These are phyloP conservation scores for Trichacis sp. DNA, from an alignment of 2,888 invertebrate species.

Conservation along the genomic window DNA sequence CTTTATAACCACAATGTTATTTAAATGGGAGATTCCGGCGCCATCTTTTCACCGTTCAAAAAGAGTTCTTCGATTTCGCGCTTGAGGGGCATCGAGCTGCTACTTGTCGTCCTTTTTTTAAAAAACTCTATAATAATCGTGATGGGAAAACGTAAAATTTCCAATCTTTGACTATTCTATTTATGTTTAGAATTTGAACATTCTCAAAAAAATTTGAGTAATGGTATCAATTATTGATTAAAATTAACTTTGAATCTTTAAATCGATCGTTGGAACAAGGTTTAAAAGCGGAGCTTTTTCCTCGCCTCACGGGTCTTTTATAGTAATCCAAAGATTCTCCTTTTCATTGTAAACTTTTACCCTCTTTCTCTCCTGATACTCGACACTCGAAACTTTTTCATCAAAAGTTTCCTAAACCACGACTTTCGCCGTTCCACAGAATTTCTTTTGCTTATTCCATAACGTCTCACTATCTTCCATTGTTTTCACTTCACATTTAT, in stretches of 20 bases:
- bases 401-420: constrained; percentile 56
- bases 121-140: no score
- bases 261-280: neutral
- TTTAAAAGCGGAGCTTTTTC: constrained; percentile 7
- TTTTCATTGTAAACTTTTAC: constrained; percentile 43
- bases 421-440: constrained; percentile 39
- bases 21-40: no score
- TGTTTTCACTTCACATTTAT: constrained; percentile 3
- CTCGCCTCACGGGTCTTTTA: constrained; percentile 35
- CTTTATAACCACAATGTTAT: no score
- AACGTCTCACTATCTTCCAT: constrained; percentile 13
- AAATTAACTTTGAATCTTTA: neutral
- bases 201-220: neutral
- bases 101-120: no score
- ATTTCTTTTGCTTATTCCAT: constrained; percentile 26
- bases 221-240: constrained; percentile 37
- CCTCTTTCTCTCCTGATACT: constrained; percentile 15
- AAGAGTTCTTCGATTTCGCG: no score
- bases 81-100: no score
- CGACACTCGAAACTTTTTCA: constrained; percentile 54
- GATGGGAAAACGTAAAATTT: no score
- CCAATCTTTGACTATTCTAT: no score
- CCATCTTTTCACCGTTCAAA: no score
- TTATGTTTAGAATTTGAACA: no score
- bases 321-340: constrained; percentile 42